Evolutionary conservation across 2,113 vertebrate genomes (phyloP).

Genomic region (Leptosomus discolor): DNA sequence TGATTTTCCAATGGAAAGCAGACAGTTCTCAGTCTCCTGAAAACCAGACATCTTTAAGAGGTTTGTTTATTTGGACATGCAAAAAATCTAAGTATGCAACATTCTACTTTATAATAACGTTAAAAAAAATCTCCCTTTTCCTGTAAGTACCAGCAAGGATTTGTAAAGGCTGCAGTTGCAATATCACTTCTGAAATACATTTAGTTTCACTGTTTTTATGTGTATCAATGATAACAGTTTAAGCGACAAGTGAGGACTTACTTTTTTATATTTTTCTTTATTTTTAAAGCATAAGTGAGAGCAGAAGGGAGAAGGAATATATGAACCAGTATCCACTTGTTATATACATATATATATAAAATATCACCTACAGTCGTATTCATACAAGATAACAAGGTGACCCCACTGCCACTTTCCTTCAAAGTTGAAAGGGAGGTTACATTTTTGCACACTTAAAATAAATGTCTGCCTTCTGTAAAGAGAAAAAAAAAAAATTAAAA

Average conservation of each 20-base stretch:
- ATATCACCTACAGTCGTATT: background rate
- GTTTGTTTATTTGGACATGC: background rate
- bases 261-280: background rate
- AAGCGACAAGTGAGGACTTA: background rate
- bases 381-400: conserved; percentile 5
- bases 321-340: background rate
- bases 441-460: conserved; percentile 19
- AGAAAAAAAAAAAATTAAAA: background rate
- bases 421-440: background rate
- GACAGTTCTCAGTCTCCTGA: background rate
- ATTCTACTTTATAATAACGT: background rate
- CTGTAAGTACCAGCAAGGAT: background rate
- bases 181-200: background rate
- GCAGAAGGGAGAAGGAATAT: background rate
- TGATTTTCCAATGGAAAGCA: background rate
- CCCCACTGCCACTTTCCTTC: background rate
- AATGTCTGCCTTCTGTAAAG: background rate
- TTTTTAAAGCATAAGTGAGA: background rate
- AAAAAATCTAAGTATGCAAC: background rate
- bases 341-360: background rate
- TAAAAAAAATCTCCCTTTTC: background rate
- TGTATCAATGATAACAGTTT: background rate
- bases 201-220: background rate
- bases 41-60: background rate
- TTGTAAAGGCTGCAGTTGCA: background rate